Base-by-base conservation (phyloP, 2,888 invertebrate species). In the Hartigia nigra region DNA sequence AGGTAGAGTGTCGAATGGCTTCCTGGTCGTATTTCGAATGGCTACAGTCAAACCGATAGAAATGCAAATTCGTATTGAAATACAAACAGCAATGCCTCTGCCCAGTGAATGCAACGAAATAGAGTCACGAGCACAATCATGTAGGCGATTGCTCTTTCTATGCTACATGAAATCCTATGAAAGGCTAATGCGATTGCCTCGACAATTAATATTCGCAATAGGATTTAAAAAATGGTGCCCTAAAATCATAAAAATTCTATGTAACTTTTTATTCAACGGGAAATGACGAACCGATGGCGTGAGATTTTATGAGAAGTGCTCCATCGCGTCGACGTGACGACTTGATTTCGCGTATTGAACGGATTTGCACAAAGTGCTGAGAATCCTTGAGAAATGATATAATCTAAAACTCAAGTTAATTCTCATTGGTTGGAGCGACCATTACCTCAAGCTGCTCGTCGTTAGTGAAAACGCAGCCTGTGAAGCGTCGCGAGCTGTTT, bases 61-160 rank as follows among this genome's bases (percentile, higher is more conserved):
- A 80, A 83, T 80, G 81, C 82, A 82, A 83, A 83, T 83, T 83
- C 75, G 76, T 80, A 82, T 81, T 82, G 78, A 80, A 82, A 82
- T 82, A 83, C 78, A 79, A 82, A 79, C 78, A 80, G 79, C 39
- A 74, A 76, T 77, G 35, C 74, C 34, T 78, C 76, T 79, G 75
- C 79, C 79, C 79, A 72, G 80, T 74, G 79, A 74, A 74, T 78
- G 77, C 80, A 82, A 82, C 80, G 79, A 78, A 83, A 83, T 83
- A 76, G 81, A 79, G 77, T 75, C 74, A 75, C 55, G 55, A 55
- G 55, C 55, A 55, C 55, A 55, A 55, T 55, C 55, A 23, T 55
- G 23, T 55, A 55, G 9, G 14, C 23, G 55, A 55, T 23, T 55
- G 55, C 23, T 55, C 55, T 55, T 55, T 55, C 55, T 55, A 2